Evolutionary conservation across 2,797 vertebrate genomes (phyloP).

Genomic region (Antennarius maculatus): DNA sequence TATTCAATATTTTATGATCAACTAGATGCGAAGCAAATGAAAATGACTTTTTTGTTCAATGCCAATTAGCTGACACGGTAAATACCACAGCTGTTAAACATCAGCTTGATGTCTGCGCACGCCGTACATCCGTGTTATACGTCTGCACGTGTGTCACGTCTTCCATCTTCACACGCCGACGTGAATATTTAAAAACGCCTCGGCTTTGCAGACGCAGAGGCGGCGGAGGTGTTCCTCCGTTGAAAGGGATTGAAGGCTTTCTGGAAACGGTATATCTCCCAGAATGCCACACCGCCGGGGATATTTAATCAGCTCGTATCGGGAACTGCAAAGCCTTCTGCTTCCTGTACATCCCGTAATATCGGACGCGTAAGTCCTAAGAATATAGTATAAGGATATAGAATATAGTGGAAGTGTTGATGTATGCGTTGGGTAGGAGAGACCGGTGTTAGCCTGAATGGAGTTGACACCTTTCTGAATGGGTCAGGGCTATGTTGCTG

Average conservation of each 20-base stretch:
- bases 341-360: conserved; percentile 38
- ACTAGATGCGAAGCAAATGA: too few relatives aligned
- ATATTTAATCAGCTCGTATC: conserved; percentile 62
- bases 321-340: conserved; percentile 14
- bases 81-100: too few relatives aligned
- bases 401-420: conserved; percentile 36
- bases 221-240: conserved; percentile 2
- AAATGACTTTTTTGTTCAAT: too few relatives aligned
- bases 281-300: conserved; percentile 38
- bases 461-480: conserved; percentile 58
- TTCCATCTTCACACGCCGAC: background rate
- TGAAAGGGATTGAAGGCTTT: conserved; percentile 39
- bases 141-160: background rate
- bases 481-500: conserved; percentile 62
- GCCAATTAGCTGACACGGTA: too few relatives aligned
- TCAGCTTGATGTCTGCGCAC: background rate
- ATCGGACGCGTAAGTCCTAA: conserved; percentile 20
- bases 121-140: background rate
- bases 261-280: conserved; percentile 49
- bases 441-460: conserved; percentile 44
- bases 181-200: conserved; percentile 15
- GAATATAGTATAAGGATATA: background rate
- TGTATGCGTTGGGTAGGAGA: conserved; percentile 51
- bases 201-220: background rate
- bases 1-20: too few relatives aligned